phyloP scores from a whole-genome alignment of 2,888 invertebrate genomes.

The Drosophila heteroneura region DNA sequence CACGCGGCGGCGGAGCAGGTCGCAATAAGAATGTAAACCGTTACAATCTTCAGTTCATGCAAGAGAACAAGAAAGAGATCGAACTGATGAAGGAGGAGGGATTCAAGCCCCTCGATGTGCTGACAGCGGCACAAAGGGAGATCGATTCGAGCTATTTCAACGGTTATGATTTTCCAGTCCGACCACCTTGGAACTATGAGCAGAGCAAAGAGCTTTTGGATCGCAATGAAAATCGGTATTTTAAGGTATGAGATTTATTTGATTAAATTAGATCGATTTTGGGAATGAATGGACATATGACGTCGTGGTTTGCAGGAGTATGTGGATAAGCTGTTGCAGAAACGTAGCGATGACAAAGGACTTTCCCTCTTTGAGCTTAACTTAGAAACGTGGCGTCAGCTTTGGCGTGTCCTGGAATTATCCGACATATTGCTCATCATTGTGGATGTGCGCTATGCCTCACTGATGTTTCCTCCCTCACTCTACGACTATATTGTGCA shows the following conservation, averaged over 20 bases:
- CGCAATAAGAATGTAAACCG: constrained; percentile 87
- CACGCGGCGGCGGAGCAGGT: constrained; percentile 59
- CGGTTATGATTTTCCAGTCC: constrained; percentile 91
- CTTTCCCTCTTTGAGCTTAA: constrained; percentile 96
- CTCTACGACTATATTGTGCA: constrained; percentile 92
- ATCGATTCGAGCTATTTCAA: constrained; percentile 89
- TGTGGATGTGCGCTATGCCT: constrained; percentile 94
- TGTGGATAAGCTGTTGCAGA: constrained; percentile 87
- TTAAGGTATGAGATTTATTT: constrained; percentile 84
- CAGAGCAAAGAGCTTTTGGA: constrained; percentile 91
- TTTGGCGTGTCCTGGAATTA: constrained; percentile 98
- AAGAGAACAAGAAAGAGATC: constrained; percentile 92
- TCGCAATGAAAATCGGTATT: constrained; percentile 93
- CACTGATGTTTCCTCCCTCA: constrained; percentile 95
- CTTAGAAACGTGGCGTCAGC: constrained; percentile 97
- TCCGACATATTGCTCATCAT: constrained; percentile 95
- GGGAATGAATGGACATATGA: not conserved
- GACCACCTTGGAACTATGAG: constrained; percentile 94
- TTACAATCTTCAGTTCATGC: constrained; percentile 93
- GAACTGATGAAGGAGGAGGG: constrained; percentile 89
- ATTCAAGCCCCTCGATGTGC: constrained; percentile 85
- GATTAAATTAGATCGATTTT: not conserved
- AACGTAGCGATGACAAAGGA: constrained; percentile 86
- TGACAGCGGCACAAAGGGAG: constrained; percentile 89
- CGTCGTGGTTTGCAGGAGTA: constrained; percentile 88